Evolutionary conservation across 2,888 invertebrate genomes (phyloP).

Genomic region (Noctua fimbriata): DNA sequence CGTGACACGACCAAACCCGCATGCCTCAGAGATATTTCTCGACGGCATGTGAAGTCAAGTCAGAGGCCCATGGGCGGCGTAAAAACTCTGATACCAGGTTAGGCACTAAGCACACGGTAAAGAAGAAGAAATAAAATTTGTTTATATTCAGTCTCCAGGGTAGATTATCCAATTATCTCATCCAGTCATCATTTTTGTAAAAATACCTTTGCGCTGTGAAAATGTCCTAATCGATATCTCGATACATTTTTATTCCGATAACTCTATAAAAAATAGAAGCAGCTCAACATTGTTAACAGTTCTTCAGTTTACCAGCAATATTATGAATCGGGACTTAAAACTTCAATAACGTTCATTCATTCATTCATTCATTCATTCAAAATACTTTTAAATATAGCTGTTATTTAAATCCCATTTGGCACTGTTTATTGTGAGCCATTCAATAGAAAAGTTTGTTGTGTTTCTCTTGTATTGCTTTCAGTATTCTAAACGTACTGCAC

Average conservation of each 20-base stretch:
- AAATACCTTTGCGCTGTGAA: neutral
- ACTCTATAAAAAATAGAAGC: neutral
- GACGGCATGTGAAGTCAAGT: too few species aligned
- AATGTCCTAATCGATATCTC: neutral
- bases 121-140: neutral
- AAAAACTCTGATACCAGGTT: too few species aligned
- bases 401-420: constrained; percentile 37
- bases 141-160: neutral
- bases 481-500: neutral
- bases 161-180: neutral
- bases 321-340: constrained; percentile 45
- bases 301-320: constrained; percentile 1
- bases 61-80: too few species aligned
- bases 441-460: constrained; percentile 44
- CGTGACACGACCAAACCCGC: too few species aligned
- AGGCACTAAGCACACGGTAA: too few species aligned
- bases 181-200: neutral
- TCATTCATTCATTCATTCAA: constrained; percentile 13
- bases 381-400: constrained; percentile 12
- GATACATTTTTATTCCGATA: too few species aligned
- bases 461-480: constrained; percentile 6
- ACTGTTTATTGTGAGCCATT: constrained; percentile 25
- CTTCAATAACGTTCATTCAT: constrained; percentile 15
- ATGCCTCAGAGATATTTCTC: too few species aligned
- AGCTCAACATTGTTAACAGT: neutral